Evolutionary conservation across 2,797 vertebrate species (phyloP).

Genomic region (Mergus octosetaceus): DNA sequence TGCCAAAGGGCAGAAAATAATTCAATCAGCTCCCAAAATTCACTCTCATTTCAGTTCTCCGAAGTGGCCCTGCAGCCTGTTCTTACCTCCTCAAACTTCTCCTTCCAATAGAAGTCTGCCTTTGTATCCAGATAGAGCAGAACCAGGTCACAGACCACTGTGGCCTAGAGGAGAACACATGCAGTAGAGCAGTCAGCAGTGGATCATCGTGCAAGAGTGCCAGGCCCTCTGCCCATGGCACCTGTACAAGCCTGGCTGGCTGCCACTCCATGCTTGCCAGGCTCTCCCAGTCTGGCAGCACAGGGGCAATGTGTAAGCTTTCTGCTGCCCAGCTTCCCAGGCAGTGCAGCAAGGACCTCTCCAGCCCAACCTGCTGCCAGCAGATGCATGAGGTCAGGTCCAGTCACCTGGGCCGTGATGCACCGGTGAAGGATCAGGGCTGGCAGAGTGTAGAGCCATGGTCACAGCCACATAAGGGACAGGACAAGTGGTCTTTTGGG

Average conservation of each 20-base stretch:
- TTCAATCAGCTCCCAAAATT: neutral
- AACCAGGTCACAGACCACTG: slow-evolving; percentile 78
- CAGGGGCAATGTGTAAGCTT: neutral
- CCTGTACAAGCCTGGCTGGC: neutral
- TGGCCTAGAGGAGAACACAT: slow-evolving; percentile 44
- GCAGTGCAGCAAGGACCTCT: neutral
- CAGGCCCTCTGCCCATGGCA: neutral
- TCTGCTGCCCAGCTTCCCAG: neutral
- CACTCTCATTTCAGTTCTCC: neutral
- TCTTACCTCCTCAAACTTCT: slow-evolving; percentile 80
- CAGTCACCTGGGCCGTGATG: neutral
- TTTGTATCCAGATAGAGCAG: slow-evolving; percentile 77
- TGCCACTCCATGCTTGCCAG: neutral
- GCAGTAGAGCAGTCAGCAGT: neutral
- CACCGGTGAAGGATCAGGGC: accelerated
- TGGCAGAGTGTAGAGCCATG: accelerated
- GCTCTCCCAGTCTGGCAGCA: neutral
- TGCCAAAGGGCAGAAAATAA: neutral
- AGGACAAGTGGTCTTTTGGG: neutral
- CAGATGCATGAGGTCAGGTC: neutral
- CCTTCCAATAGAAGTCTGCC: slow-evolving; percentile 75
- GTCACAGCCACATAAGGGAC: neutral
- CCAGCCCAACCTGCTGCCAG: neutral
- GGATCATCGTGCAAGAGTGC: neutral
- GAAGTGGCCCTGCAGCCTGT: no score